Conservation (phyloP, 92 coral and sea anemone species). For the Phymanthus crucifer region DNA sequence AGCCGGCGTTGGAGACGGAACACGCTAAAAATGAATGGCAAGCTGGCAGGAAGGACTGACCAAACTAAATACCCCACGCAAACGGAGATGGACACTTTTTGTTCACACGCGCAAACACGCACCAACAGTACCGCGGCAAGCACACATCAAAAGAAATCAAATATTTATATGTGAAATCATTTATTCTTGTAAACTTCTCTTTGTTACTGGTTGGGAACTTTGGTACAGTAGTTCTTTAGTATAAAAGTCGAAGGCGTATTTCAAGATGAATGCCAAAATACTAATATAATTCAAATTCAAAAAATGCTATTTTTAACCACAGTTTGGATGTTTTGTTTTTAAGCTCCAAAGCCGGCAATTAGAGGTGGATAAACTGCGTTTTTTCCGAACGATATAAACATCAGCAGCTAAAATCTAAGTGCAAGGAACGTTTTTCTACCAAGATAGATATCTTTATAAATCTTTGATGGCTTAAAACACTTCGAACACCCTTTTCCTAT, state of each 20-base stretch:
- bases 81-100: not conserved
- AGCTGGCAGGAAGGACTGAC: not conserved
- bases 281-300: not conserved
- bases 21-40: no score
- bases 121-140: not conserved
- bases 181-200: not conserved
- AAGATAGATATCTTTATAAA: not conserved
- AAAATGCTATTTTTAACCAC: not conserved
- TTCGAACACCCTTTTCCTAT: not conserved
- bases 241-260: not conserved
- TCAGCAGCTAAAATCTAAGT: not conserved
- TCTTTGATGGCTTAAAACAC: not conserved
- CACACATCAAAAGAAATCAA: not conserved
- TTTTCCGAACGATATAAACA: not conserved
- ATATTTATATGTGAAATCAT: not conserved
- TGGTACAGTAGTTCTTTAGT: not conserved
- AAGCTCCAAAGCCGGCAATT: not conserved
- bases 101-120: not conserved
- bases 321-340: not conserved
- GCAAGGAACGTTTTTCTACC: not conserved
- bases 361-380: slow-evolving; percentile 1
- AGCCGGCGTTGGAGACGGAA: no score
- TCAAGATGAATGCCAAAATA: not conserved
- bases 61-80: not conserved
- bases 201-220: not conserved